Percentiles rank a stretch among this genome's conserved stretches.
phyloP scores from a whole-genome alignment of 1,140 invertebrate genomes.

The Leguminivora glycinivorella region DNA sequence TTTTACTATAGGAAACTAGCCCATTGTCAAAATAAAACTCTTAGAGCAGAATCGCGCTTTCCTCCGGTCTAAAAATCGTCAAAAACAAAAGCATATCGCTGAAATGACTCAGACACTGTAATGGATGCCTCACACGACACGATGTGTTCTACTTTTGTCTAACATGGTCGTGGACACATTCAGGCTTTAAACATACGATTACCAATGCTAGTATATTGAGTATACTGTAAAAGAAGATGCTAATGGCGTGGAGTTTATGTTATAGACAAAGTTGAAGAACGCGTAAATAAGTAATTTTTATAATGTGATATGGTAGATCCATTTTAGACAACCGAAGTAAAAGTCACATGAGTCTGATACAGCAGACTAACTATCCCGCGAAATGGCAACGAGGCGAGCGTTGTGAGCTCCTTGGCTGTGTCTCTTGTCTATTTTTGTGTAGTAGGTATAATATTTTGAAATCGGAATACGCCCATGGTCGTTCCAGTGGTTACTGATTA shows the following conservation, averaged over 20 bases:
- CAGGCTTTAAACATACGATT: neutral
- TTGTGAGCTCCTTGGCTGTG: too few species aligned
- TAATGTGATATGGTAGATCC: neutral
- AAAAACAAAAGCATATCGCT: constrained; percentile 7
- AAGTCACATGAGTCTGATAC: too few species aligned
- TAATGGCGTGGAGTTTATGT: too few species aligned
- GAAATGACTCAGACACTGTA: neutral
- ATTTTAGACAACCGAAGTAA: neutral
- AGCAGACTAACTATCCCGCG: too few species aligned
- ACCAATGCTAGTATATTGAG: too few species aligned
- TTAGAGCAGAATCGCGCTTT: neutral
- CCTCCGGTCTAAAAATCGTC: neutral
- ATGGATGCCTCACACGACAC: neutral
- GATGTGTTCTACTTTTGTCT: neutral
- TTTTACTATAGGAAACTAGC: too few species aligned
- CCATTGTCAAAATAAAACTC: too few species aligned
- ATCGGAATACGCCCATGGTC: neutral
- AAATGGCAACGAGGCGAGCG: too few species aligned
- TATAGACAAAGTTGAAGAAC: neutral
- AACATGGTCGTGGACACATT: neutral
- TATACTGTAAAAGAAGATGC: too few species aligned
- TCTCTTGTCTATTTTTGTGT: too few species aligned
- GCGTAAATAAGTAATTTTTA: neutral
- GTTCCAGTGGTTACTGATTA: constrained; percentile 4
- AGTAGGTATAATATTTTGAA: neutral